Conservation (phyloP, 2,797 vertebrate genomes). For the Aselliscus stoliczkanus region DNA sequence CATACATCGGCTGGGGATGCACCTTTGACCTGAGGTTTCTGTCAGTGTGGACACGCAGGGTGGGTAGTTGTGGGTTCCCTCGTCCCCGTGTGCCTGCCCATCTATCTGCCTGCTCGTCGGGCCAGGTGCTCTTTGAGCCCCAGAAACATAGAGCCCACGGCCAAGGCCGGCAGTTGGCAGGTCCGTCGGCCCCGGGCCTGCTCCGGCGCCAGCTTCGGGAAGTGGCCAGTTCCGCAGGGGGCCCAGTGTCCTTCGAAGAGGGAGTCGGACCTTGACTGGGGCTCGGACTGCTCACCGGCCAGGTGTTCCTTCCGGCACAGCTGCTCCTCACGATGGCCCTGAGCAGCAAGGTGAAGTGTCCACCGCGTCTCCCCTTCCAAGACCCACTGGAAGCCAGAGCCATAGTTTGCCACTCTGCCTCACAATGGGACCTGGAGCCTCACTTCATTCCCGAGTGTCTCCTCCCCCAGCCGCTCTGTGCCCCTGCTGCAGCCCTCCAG, state of each 20-base stretch:
- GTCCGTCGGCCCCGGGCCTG: neutral
- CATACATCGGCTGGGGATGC: fast-evolving
- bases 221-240: fast-evolving
- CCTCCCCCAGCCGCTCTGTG: too few relatives aligned
- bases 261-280: neutral
- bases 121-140: too few relatives aligned
- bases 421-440: neutral
- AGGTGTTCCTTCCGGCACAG: neutral
- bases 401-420: too few relatives aligned
- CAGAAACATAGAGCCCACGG: neutral
- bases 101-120: fast-evolving
- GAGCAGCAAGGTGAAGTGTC: neutral
- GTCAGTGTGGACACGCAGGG: fast-evolving
- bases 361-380: fast-evolving
- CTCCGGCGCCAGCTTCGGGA: neutral
- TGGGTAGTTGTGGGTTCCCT: fast-evolving
- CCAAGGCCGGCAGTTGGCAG: neutral
- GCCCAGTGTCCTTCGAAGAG: neutral
- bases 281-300: fast-evolving
- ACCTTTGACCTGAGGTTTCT: neutral
- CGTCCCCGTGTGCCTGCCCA: neutral
- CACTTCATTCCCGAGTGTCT: neutral
- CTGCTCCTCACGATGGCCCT: neutral
- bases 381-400: too few relatives aligned
- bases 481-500: neutral